These are phyloP conservation scores for Pogonocichla stellata DNA, from an alignment of 2,113 vertebrate genomes.

Conservation along the genomic window DNA sequence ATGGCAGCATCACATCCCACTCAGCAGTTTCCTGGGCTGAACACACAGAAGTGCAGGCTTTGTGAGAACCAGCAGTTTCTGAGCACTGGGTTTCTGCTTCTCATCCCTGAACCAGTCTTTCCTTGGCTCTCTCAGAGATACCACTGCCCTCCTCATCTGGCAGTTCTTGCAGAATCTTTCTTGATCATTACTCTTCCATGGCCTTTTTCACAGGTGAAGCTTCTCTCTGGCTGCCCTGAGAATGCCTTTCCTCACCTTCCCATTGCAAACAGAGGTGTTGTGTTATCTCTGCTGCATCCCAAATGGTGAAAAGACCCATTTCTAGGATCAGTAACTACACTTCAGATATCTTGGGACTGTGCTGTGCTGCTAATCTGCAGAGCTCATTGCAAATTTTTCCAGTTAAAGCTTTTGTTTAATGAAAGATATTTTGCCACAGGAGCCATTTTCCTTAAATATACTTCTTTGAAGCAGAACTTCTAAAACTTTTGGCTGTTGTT, in stretches of 20 bases:
- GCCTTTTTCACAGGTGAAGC: background rate
- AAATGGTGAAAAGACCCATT: background rate
- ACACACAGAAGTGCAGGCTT: background rate
- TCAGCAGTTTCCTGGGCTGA: slow-evolving; percentile 41
- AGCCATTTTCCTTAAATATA: background rate
- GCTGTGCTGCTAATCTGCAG: background rate
- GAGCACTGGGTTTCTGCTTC: slow-evolving; percentile 6
- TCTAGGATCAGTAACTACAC: background rate
- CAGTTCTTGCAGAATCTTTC: background rate
- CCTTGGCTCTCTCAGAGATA: background rate
- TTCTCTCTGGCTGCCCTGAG: background rate
- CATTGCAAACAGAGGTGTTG: background rate
- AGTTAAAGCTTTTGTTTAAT: background rate
- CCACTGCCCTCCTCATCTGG: background rate
- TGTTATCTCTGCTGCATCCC: background rate
- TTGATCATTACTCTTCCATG: background rate
- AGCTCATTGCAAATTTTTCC: background rate
- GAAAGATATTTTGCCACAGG: background rate
- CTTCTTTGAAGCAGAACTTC: background rate
- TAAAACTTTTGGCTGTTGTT: background rate
- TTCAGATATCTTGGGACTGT: background rate
- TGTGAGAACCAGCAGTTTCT: background rate
- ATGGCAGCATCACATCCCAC: slow-evolving; percentile 38
- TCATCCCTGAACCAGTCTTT: background rate
- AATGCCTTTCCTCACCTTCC: background rate